Evolutionary conservation across 2,113 vertebrate genomes (phyloP), one percentile per base, ranked within the genome.

Genomic region (Megaceryle maxima): DNA sequence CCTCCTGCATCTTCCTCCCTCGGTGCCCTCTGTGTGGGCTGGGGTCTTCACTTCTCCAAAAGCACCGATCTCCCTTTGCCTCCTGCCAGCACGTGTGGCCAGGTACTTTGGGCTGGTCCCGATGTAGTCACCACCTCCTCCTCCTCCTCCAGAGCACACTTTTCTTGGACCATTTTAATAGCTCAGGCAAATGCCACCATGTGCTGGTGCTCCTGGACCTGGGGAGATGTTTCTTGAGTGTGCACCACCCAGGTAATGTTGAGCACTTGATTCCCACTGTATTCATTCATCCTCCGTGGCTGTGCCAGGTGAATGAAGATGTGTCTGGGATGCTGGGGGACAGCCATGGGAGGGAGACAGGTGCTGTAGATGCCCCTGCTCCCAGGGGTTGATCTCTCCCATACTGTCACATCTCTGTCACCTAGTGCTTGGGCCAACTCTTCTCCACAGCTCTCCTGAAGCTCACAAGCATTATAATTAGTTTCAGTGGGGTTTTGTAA

Each of bases 161-260:
- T 46, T 46, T 46, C 46, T 33, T 19, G 59, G 66, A 24, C 25
- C 50, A 6, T 50, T 72, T 64, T 48, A 64, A 35, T 21, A 78
- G 35, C 26, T 39, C 4, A 1, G 25, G 59, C 35, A 57, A 63
- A 56, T 1, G 2, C 18, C 70, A 35, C 14, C 13, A 7, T 4
- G 19, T 18, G n/a, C 62, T 31, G 46, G 44, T 68, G 46, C 39
- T 39, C 19, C n/a, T 68, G 68, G 63, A 26, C 26, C 15, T 26
- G 29, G 48, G 26, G 31, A 69, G 20, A 53, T 26, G 37, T n/a
- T 26, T 63, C 62, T 43, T n/a, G 56, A 50, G 31, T 1, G 3
- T 57, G 22, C 13, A n/a, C 9, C 5, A 2, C 22, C 50, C 57
- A 10, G 51, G 22, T 59, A 33, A 31, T 0, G 0, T 39, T 70